These are phyloP conservation scores for Therioaphis trifolii DNA, from an alignment of 2,888 invertebrate species.

Conservation along the genomic window DNA sequence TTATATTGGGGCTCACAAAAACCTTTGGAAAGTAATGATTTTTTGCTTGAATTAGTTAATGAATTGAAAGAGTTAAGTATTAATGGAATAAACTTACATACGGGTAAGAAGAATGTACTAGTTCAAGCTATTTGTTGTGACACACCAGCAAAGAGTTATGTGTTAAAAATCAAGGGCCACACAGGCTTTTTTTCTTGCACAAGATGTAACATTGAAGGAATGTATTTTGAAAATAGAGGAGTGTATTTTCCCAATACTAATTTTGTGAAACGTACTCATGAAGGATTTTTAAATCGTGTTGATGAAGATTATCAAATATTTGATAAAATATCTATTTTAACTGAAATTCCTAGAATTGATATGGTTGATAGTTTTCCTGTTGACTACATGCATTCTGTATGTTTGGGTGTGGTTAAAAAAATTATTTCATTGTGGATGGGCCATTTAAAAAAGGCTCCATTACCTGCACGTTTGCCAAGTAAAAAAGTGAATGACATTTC, in stretches of 20 bases:
- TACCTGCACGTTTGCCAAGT: neutral
- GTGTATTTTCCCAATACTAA: neutral
- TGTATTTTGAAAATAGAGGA: neutral
- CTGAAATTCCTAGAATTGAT: neutral
- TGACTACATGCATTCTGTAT: neutral
- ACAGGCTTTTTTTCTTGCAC: too few species aligned
- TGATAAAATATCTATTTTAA: neutral
- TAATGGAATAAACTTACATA: neutral
- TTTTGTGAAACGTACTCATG: neutral
- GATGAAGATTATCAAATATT: constrained; percentile 5
- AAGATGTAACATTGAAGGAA: neutral
- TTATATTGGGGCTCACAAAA: constrained; percentile 9
- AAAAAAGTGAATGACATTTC: neutral
- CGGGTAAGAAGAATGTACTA: neutral
- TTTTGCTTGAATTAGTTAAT: neutral
- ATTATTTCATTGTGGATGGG: neutral
- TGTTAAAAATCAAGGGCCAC: neutral
- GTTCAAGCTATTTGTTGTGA: neutral
- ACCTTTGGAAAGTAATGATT: neutral
- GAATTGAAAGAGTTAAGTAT: neutral
- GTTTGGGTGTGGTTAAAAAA: neutral
- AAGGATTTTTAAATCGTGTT: neutral
- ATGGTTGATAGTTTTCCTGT: neutral
- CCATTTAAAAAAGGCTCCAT: neutral
- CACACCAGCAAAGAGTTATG: neutral